Evolutionary conservation across 1,140 invertebrate species (phyloP), one percentile per base, ranked within the genome.

Genomic region (Dendroctonus ponderosae): DNA sequence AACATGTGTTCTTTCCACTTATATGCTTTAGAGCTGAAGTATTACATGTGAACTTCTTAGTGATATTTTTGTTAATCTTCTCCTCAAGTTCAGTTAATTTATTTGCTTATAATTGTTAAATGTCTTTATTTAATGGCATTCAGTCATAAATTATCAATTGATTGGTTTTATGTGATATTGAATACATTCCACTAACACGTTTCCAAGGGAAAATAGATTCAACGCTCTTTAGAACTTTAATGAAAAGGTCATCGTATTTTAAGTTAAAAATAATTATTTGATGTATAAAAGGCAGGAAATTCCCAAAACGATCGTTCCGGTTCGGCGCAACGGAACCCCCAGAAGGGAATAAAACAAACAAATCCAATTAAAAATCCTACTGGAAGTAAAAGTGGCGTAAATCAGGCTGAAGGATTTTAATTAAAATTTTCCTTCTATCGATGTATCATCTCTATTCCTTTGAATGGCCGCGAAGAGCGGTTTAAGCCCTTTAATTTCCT

Each of bases 341-440:
- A 5, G n/a, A 52, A 5, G 37, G 14, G 50, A 52, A 52, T 52
- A 66, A 66, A 57, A 52, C 64, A 67, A 67, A 67, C 66, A 63
- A 68, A 62, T 68, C 53, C 44, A 68, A 68, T 68, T 68, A 68
- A 68, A 63, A 68, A 62, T 68, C 14, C 41, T 11, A 58, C 60
- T 40, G 43, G 38, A 58, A 68, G 58, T 62, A 59, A 62, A 62
- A 40, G 51, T n/a, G 39, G 9, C 44, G 46, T 68, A 68, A 68
- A 68, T 68, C 66, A 63, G 52, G 26, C 48, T 51, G 26, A 51
- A 52, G 40, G 60, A 58, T 37, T 68, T 68, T 68, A 68, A 68
- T 68, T 68, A 68, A 68, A 68, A 68, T 49, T 62, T 14, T 59
- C 57, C 46, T 67, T 62, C 26, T 61, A 42, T 62, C 58, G 43